These are phyloP conservation scores for Dendrocopos noguchii DNA, from an alignment of 2,113 vertebrate species.

Conservation along the genomic window DNA sequence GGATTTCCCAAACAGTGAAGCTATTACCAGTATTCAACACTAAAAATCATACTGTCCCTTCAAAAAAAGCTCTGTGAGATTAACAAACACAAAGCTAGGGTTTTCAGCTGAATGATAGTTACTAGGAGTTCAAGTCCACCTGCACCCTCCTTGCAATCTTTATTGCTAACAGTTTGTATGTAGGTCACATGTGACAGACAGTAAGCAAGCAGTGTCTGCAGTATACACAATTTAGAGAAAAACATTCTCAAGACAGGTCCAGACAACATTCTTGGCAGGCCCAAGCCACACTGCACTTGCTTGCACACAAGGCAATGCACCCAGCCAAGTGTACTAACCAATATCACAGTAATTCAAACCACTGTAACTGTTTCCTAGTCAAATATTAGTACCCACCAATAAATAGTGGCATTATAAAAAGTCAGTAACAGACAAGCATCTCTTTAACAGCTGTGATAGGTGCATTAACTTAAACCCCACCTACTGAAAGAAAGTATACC, in stretches of 20 bases:
- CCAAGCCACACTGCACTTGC: background rate
- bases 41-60: background rate
- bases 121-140: background rate
- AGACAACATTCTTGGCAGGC: background rate
- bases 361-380: background rate
- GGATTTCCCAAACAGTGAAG: background rate
- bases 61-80: background rate
- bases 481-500: background rate
- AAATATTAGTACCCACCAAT: background rate
- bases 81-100: background rate
- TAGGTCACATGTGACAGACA: background rate
- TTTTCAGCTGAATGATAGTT: background rate
- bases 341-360: background rate
- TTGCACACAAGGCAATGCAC: no score
- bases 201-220: background rate
- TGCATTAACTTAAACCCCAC: background rate
- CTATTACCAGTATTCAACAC: background rate
- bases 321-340: background rate
- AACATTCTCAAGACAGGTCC: background rate
- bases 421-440: background rate
- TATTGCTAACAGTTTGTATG: background rate
- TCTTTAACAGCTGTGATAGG: background rate
- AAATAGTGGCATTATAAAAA: background rate
- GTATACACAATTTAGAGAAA: background rate
- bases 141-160: background rate